These are phyloP conservation scores for Atta cephalotes DNA, from an alignment of 1,140 invertebrate species.

Conservation along the genomic window DNA sequence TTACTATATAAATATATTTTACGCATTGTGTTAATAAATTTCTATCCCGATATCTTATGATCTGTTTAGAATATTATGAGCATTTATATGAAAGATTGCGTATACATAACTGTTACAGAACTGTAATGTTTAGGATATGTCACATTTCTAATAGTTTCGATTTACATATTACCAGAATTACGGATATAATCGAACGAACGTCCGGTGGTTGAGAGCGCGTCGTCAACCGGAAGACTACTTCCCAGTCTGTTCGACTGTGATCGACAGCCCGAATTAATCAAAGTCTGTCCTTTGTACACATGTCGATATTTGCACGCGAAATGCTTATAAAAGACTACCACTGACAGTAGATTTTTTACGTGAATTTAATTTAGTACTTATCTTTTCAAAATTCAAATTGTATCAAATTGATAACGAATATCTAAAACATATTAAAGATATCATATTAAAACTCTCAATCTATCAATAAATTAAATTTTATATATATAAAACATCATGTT, in stretches of 20 bases:
- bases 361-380: not conserved
- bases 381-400: not conserved
- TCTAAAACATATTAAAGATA: not conserved
- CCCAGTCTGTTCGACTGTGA: slow-evolving; percentile 34
- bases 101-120: not conserved
- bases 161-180: not conserved
- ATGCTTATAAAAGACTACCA: not conserved
- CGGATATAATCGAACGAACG: slow-evolving; percentile 45
- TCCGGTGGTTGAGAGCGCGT: slow-evolving; percentile 41
- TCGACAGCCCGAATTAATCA: slow-evolving; percentile 13
- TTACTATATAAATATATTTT: not conserved
- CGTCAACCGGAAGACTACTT: slow-evolving; percentile 52
- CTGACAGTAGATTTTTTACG: not conserved
- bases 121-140: not conserved
- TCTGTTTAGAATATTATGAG: not conserved
- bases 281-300: not conserved
- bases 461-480: not conserved
- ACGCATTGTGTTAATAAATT: not conserved
- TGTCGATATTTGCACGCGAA: slow-evolving; percentile 6
- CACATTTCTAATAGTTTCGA: not conserved
- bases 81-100: not conserved
- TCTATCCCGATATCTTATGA: not conserved
- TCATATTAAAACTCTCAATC: not conserved
- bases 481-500: not conserved
- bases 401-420: not conserved